phyloP scores from a whole-genome alignment of 2,113 vertebrate genomes.

The Piprites chloris region DNA sequence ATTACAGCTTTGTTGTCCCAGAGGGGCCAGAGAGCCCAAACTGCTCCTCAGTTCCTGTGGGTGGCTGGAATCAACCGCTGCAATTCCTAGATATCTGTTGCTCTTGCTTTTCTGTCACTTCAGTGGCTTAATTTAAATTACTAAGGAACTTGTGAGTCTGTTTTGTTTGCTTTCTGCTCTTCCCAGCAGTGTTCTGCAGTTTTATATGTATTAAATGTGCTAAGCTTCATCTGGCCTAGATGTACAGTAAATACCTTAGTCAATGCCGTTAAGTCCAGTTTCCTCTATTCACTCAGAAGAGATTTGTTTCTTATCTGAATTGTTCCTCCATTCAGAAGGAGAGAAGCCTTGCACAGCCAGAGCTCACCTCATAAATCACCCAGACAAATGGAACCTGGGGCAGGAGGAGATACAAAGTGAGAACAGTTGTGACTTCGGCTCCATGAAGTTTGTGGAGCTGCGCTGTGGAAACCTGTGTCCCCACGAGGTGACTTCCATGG shows the following conservation, averaged over 20 bases:
- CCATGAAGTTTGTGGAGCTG: neutral
- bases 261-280: conserved; percentile 7
- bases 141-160: neutral
- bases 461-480: neutral
- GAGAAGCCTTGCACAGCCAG: neutral
- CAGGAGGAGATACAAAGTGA: neutral
- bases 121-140: conserved; percentile 3
- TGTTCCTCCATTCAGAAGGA: conserved; percentile 22
- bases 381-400: neutral
- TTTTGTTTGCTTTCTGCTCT: conserved; percentile 16
- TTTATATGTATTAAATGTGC: neutral
- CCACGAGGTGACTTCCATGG: neutral
- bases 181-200: neutral
- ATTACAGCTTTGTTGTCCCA: neutral
- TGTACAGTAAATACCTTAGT: conserved; percentile 41
- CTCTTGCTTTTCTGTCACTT: neutral
- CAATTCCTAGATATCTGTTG: neutral
- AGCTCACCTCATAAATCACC: conserved; percentile 35
- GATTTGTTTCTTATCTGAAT: conserved; percentile 48
- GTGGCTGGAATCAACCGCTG: neutral
- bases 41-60: neutral
- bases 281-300: conserved; percentile 27
- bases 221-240: conserved; percentile 29
- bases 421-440: neutral
- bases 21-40: neutral